phyloP scores from a whole-genome alignment of 1,140 invertebrate genomes.

The Aphelenchoides fujianensis region DNA sequence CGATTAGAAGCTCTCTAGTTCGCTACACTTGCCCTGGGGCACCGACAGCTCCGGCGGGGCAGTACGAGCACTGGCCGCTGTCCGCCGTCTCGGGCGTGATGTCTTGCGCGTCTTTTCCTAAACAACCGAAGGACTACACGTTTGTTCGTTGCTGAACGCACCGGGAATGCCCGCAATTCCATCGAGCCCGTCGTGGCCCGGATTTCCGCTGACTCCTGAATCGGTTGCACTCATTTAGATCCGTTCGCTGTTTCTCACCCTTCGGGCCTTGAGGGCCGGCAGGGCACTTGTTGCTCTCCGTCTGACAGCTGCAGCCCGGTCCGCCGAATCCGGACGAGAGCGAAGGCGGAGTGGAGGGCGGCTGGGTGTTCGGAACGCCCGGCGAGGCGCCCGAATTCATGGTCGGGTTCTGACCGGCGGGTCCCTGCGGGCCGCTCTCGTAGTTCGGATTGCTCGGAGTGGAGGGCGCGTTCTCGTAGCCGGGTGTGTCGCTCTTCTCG shows the following conservation, averaged over 20 bases:
- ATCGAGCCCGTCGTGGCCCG: constrained; percentile 42
- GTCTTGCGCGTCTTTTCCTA: constrained; percentile 42
- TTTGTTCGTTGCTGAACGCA: too few relatives aligned
- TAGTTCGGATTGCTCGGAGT: constrained; percentile 7
- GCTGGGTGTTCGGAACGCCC: constrained; percentile 37
- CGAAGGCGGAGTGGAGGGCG: constrained; percentile 46
- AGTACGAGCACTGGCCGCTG: constrained; percentile 46
- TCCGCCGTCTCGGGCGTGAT: constrained; percentile 48
- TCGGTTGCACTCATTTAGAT: background rate
- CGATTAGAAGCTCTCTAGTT: too few relatives aligned
- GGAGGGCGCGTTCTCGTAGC: constrained; percentile 29
- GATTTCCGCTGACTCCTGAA: constrained; percentile 29
- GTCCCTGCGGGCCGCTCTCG: constrained; percentile 14
- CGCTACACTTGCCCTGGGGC: too few relatives aligned
- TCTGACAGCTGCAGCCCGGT: constrained; percentile 49
- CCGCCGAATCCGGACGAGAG: constrained; percentile 21
- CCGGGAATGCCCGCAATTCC: constrained; percentile 44
- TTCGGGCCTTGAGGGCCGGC: constrained; percentile 48
- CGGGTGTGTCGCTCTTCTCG: background rate
- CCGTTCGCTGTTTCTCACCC: constrained; percentile 17
- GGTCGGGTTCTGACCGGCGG: constrained; percentile 20
- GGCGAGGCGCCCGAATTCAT: too few relatives aligned
- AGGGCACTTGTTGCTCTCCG: constrained; percentile 58
- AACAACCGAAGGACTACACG: background rate
- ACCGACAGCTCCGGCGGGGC: constrained; percentile 51